Conservation (phyloP, 2,888 invertebrate genomes). For the Drosophila yooni region DNA sequence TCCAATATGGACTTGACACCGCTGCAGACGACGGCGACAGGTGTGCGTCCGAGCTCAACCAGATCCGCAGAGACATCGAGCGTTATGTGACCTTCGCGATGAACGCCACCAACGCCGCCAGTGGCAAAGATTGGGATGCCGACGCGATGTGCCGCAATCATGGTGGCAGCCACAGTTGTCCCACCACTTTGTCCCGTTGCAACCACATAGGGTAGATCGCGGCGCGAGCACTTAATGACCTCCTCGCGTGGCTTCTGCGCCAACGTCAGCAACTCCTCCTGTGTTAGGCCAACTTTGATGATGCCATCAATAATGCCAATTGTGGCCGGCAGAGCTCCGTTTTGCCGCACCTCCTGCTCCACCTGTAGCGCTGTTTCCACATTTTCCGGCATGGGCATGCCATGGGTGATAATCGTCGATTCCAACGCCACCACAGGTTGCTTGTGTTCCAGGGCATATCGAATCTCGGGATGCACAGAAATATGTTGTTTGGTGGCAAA, state of each 20-base stretch:
- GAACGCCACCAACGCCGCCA: slow-evolving; percentile 95
- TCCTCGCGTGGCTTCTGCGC: slow-evolving; percentile 84
- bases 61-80: slow-evolving; percentile 98
- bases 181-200: slow-evolving; percentile 92
- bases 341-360: slow-evolving; percentile 89
- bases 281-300: slow-evolving; percentile 91
- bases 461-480: slow-evolving; percentile 88
- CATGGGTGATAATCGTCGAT: slow-evolving; percentile 99
- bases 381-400: slow-evolving; percentile 98
- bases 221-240: slow-evolving; percentile 92
- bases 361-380: slow-evolving; percentile 93
- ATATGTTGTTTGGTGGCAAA: slow-evolving; percentile 57
- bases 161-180: slow-evolving; percentile 98
- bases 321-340: slow-evolving; percentile 96
- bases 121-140: slow-evolving; percentile 97
- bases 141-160: slow-evolving; percentile 92
- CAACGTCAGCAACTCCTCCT: slow-evolving; percentile 88
- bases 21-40: slow-evolving; percentile 96
- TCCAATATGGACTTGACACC: slow-evolving; percentile 99
- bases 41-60: slow-evolving; percentile 93
- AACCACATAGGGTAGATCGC: slow-evolving; percentile 92
- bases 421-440: slow-evolving; percentile 96
- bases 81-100: slow-evolving; percentile 93
- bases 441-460: slow-evolving; percentile 87
- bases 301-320: slow-evolving; percentile 94